Evolutionary conservation across 2,113 vertebrate genomes (phyloP).

Genomic region (Rynchops niger): DNA sequence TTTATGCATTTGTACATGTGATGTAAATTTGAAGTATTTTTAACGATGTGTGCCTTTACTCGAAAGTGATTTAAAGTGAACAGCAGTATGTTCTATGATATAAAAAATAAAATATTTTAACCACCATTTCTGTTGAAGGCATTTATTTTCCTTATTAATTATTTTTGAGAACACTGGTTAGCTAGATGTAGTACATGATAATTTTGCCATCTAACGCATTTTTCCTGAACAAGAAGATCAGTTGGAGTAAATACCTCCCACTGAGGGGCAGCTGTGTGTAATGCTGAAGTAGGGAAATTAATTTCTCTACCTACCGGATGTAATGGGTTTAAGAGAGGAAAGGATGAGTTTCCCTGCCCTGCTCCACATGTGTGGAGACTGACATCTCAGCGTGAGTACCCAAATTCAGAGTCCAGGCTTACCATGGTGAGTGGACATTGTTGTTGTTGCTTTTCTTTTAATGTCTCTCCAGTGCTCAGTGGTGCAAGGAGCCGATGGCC

Average conservation of each 20-base stretch:
- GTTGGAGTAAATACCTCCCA: background rate
- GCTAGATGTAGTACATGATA: background rate
- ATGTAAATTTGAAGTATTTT: conserved; percentile 61
- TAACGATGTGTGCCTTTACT: conserved; percentile 67
- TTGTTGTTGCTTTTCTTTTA: background rate
- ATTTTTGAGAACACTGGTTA: background rate
- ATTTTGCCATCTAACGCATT: background rate
- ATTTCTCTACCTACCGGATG: background rate
- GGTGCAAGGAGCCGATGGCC: background rate
- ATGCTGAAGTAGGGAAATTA: background rate
- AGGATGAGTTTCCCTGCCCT: background rate
- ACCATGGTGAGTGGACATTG: background rate
- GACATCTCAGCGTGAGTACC: rapidly evolving
- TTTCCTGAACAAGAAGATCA: background rate
- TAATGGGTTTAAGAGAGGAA: background rate
- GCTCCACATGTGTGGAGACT: background rate
- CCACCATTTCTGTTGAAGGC: conserved; percentile 20
- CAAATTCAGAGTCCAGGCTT: background rate
- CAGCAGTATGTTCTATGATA: conserved; percentile 66
- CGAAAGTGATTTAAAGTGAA: conserved; percentile 59
- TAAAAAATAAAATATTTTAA: conserved; percentile 70
- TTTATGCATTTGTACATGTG: conserved; percentile 63
- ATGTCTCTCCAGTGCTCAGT: background rate
- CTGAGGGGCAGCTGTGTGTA: background rate
- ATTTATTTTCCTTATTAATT: conserved; percentile 27